Conservation (phyloP, 2,797 vertebrate genomes). For the Artibeus jamaicensis region DNA sequence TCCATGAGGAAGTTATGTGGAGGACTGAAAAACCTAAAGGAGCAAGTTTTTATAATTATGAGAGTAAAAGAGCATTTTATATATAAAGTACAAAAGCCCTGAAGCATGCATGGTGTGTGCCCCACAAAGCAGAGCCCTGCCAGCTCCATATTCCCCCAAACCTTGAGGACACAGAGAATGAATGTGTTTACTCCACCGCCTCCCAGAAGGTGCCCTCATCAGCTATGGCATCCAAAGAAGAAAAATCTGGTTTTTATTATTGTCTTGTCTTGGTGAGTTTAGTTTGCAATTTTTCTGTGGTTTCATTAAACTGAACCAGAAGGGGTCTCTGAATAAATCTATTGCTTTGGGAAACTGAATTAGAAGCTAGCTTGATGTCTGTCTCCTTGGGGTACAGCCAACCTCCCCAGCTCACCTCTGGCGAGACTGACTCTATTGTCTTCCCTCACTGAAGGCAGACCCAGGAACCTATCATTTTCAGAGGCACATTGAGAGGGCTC, state of each 20-base stretch:
- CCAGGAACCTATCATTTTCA: not conserved
- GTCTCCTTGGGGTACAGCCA: not conserved
- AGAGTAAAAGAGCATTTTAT: not conserved
- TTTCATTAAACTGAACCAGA: constrained; percentile 72
- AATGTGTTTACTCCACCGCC: not conserved
- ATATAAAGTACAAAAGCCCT: not conserved
- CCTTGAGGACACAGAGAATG: constrained; percentile 15
- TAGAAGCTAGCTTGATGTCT: constrained; percentile 40
- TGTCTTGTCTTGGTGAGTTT: constrained; percentile 52
- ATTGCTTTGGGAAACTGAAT: constrained; percentile 53
- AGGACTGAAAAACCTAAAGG: not conserved
- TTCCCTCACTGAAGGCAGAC: not conserved
- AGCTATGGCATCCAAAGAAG: constrained; percentile 17
- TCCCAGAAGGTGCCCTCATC: constrained; percentile 35
- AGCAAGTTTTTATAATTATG: not conserved
- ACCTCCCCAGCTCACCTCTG: constrained; percentile 22
- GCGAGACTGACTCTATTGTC: not conserved
- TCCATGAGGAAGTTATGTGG: not conserved
- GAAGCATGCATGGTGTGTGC: not conserved
- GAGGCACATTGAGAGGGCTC: not conserved
- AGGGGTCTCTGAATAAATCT: constrained; percentile 47
- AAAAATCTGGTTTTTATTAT: constrained; percentile 65
- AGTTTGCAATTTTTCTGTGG: constrained; percentile 64
- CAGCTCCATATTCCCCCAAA: not conserved
- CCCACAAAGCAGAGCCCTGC: not conserved